Base-by-base conservation (phyloP, 2,888 invertebrate species). In the Cynaeus angustus region DNA sequence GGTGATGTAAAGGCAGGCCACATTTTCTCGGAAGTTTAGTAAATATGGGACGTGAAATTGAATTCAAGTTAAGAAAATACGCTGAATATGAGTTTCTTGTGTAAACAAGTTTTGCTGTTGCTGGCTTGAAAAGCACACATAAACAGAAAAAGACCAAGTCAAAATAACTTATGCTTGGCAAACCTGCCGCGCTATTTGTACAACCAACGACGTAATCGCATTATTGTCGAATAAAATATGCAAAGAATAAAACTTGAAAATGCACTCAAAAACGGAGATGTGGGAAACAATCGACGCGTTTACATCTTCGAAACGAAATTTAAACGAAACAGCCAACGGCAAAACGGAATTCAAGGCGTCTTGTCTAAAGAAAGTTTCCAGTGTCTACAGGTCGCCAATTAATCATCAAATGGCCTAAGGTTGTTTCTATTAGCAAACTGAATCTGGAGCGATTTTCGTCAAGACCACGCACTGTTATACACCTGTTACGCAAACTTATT, bases 71-170 rank as follows among this genome's bases (percentile, higher is more conserved):
- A 65, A 69, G 59, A 65, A 69, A 59, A 69, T 65, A 68, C 62
- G 58, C 58, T 66, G 65, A 69, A 69, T 69, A 65, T 66, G 69
- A 66, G 65, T 52, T 69, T 69, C 52, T 65, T 66, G 53, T 52
- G 65, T 65, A 66, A 69, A 69, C 69, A 69, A 56, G 52, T 69
- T 69, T 68, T 69, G 37, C 45, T 65, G 58, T 59, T 46, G 45
- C 45, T 14, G 33, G 48, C 45, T 48, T 46, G 56, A 56, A 56
- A 64, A 48, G 62, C 62, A 38, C 26, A 38, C 50, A 50, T 37
- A 21, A 4, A 38, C 50, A 58, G 58, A 58, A 14, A 55, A 30
- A 55, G 56, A 43, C 56, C 56, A 37, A n/a, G 41, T 41, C 56
- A 41, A 38, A 56, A 56, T 56, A 56, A 56, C 56, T 55, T 55